Base-by-base conservation (phyloP, 2,888 invertebrate genomes). In the Griposia aprilina region DNA sequence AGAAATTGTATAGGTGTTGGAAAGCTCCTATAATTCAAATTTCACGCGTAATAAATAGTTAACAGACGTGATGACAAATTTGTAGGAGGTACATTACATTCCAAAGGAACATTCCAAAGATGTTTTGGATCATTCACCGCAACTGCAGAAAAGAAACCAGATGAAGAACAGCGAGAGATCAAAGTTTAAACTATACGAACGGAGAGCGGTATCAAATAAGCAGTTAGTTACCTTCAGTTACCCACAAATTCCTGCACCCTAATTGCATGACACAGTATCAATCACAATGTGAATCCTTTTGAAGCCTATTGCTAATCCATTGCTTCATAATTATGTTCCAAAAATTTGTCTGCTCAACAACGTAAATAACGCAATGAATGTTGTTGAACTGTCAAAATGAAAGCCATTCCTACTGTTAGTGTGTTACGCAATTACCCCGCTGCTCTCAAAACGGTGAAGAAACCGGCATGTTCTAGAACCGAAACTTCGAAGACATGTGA, bases 21-120 rank as follows among this genome's bases (percentile, higher is more conserved):
- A 20, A n/a, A 74, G 11, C 45, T 71, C 62, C 59, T 81, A 66
- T 48, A 36, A 36, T 69, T 82, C 1, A 50, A 45, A 79, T 79
- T 83, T 60, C 63, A 83, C 57, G 26, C n/a, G 50, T 45, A 26
- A 15, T 55, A 20, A 26, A 15, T 55, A 20, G 11, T 52, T 68
- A 55, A n/a, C 8, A 70, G 15, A 36, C 0, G 8, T 45, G 20
- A 26, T 17, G 17, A 26, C 23, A 17, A 50, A 10, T n/a, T 15
- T 2, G 11, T 48, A n/a, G 15, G 23, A 45, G 13, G 20, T 20
- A 26, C 6, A 20, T 60, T 30, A 30, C 15, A 17, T 17, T 17
- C 0, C 5, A 36, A n/a, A n/a, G 5, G 20, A 13, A 20, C 11
- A 26, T 30, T 52, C 4, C 0, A 68, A 59, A 70, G 26, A 7